These are phyloP conservation scores for Liodrosophila aerea DNA, from an alignment of 2,888 invertebrate genomes.

Conservation along the genomic window DNA sequence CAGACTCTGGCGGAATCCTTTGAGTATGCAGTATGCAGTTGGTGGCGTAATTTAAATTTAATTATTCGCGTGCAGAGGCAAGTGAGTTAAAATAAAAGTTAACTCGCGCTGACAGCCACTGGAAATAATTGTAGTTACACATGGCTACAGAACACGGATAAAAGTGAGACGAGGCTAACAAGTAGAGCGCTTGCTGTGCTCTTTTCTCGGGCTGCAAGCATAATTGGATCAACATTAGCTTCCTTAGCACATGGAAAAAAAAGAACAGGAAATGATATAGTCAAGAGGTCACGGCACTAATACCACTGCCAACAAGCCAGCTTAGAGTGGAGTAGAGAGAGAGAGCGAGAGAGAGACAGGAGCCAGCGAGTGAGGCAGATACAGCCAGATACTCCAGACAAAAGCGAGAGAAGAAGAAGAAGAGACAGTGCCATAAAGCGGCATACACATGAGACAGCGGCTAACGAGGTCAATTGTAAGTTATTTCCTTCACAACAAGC, in stretches of 20 bases:
- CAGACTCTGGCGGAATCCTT: conserved; percentile 41
- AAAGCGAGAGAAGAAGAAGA: conserved; percentile 3
- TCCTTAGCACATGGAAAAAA: conserved; percentile 30
- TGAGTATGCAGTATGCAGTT: conserved; percentile 34
- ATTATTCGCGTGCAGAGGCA: conserved; percentile 33
- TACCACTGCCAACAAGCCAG: conserved; percentile 56
- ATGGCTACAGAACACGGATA: neutral
- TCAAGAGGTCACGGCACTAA: conserved; percentile 71
- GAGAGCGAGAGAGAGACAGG: neutral
- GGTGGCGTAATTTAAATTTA: conserved; percentile 71
- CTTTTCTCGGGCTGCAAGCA: conserved; percentile 15
- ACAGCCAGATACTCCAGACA: conserved; percentile 16
- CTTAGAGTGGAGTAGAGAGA: conserved; percentile 41
- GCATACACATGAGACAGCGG: conserved; percentile 56
- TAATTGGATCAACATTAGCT: conserved; percentile 73
- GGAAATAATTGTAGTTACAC: conserved; percentile 8
- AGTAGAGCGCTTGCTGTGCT: conserved; percentile 17
- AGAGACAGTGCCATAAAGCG: conserved; percentile 39
- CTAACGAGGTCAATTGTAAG: conserved; percentile 78
- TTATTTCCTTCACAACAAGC: conserved; percentile 62
- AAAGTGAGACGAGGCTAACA: conserved; percentile 6
- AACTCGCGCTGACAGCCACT: neutral
- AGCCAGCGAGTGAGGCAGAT: neutral
- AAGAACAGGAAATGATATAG: conserved; percentile 66
- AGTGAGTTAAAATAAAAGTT: neutral